phyloP scores from a whole-genome alignment of 2,888 invertebrate genomes.

The Ischnura elegans region DNA sequence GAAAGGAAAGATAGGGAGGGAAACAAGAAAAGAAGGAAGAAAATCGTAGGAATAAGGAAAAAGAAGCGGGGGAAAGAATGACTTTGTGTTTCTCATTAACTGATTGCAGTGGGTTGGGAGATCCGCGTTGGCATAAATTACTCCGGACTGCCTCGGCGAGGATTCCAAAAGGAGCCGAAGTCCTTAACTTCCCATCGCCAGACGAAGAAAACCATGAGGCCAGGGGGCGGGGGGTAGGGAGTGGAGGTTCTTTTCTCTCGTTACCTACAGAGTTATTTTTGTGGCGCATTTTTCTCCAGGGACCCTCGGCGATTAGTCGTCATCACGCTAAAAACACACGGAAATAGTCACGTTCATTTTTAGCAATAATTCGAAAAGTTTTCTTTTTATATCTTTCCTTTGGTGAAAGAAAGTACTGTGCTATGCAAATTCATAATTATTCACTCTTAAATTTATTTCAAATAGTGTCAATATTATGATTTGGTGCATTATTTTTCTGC shows the following conservation, averaged over 20 bases:
- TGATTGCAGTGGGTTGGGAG: slow-evolving; percentile 55
- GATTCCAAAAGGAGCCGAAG: slow-evolving; percentile 15
- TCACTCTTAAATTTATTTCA: too few relatives aligned
- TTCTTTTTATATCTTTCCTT: too few relatives aligned
- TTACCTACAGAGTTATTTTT: neutral
- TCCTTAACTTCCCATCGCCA: slow-evolving; percentile 54
- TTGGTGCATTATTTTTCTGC: too few relatives aligned
- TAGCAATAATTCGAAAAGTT: too few relatives aligned
- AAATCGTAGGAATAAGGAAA: slow-evolving; percentile 23
- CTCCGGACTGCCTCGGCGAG: slow-evolving; percentile 37
- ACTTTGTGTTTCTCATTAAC: slow-evolving; percentile 66
- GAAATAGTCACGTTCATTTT: too few relatives aligned
- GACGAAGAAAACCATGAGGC: neutral
- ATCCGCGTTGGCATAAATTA: slow-evolving; percentile 48
- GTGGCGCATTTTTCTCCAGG: neutral
- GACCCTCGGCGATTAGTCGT: neutral
- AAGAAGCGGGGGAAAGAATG: neutral
- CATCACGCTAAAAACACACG: too few relatives aligned
- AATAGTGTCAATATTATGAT: too few relatives aligned
- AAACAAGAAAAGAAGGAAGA: neutral
- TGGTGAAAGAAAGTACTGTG: too few relatives aligned
- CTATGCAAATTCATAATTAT: too few relatives aligned
- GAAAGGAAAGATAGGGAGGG: neutral
- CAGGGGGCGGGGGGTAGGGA: neutral
- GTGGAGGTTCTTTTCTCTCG: neutral